Percentiles rank a stretch among this genome's conserved stretches.
Conservation (phyloP, 1,140 invertebrate species). For the Propsilocerus akamusi region DNA sequence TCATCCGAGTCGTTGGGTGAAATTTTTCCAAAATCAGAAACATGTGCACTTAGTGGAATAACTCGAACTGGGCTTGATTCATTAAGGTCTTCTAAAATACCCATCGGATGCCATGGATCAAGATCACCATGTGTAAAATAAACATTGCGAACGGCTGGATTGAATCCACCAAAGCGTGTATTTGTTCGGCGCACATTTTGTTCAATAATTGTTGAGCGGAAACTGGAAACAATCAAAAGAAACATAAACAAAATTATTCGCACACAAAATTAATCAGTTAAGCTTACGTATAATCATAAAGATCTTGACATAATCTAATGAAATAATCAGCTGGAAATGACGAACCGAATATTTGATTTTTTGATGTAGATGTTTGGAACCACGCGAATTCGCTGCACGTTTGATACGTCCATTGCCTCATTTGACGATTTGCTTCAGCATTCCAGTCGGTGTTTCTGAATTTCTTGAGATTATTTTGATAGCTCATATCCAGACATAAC, state of each 20-base stretch:
- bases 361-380: slow-evolving; percentile 41
- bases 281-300: neutral
- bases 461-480: neutral
- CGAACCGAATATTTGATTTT: slow-evolving; percentile 39
- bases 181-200: slow-evolving; percentile 33
- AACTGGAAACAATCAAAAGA: no score
- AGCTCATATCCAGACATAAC: slow-evolving; percentile 1
- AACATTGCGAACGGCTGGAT: slow-evolving; percentile 35
- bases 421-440: neutral
- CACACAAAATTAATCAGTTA: no score
- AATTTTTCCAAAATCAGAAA: slow-evolving; percentile 45
- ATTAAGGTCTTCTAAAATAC: neutral
- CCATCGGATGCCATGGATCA: slow-evolving; percentile 31
- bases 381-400: slow-evolving; percentile 58
- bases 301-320: neutral
- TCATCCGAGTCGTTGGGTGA: slow-evolving; percentile 28
- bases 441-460: neutral
- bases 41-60: slow-evolving; percentile 39
- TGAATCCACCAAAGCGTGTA: slow-evolving; percentile 32
- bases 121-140: slow-evolving; percentile 41
- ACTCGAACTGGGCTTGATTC: neutral
- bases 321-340: neutral
- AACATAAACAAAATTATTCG: slow-evolving; percentile 10
- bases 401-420: slow-evolving; percentile 46
- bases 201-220: slow-evolving; percentile 24